phyloP scores from a whole-genome alignment of 2,888 invertebrate genomes.

The Parnassius smintheus region DNA sequence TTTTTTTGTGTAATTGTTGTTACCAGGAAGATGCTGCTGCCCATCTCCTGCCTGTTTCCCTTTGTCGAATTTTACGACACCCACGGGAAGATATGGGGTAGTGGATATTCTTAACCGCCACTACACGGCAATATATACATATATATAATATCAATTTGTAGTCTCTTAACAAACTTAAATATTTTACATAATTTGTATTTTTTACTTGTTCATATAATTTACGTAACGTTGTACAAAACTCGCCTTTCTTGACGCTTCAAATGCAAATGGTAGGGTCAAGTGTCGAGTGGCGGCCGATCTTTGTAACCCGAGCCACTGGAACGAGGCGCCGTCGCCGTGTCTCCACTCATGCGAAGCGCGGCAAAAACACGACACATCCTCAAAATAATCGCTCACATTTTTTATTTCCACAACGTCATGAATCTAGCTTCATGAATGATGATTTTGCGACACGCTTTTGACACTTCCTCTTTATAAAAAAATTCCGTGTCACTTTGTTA shows the following conservation, averaged over 20 bases:
- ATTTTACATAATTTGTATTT: too few species aligned
- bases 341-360: slow-evolving; percentile 49
- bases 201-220: neutral
- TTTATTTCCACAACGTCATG: slow-evolving; percentile 32
- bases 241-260: neutral
- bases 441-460: slow-evolving; percentile 33
- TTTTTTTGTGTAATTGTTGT: too few species aligned
- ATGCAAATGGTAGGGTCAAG: slow-evolving; percentile 31
- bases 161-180: too few species aligned
- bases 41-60: too few species aligned
- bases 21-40: too few species aligned
- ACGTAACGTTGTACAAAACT: slow-evolving; percentile 2
- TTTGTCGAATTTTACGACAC: too few species aligned
- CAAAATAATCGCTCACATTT: slow-evolving; percentile 46
- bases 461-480: slow-evolving; percentile 9
- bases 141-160: too few species aligned
- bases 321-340: slow-evolving; percentile 48
- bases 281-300: slow-evolving; percentile 44
- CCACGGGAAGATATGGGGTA: too few species aligned
- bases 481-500: too few species aligned
- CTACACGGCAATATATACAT: too few species aligned
- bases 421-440: slow-evolving; percentile 41
- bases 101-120: too few species aligned
- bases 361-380: slow-evolving; percentile 59
- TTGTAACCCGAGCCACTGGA: slow-evolving; percentile 51